Base-by-base conservation (phyloP, 2,888 invertebrate species). In the Cantharis lateralis region DNA sequence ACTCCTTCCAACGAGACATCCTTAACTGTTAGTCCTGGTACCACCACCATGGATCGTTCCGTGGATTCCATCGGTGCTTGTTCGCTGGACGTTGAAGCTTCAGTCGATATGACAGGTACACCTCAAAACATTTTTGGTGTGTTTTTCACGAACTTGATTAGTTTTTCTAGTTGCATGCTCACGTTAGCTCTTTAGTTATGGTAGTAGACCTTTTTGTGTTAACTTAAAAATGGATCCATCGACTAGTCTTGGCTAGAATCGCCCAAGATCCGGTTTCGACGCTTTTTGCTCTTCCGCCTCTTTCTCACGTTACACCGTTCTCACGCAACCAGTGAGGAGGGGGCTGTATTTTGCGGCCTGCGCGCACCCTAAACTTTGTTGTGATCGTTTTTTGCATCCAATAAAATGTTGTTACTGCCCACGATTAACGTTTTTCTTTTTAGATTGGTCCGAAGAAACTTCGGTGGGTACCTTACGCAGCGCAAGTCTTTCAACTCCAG, bases 61-160 rank as follows among this genome's bases (percentile, higher is more conserved):
- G 91, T 94, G 89, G 96, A 96, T 88, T 95, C 95, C 75, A 95
- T 95, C 85, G 95, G 95, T 84, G 94, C 94, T 89, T 96, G 95
- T 89, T 95, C 95, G 82, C 90, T 96, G 85, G 95, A 96, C 88
- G 94, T 95, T 88, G 95, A 96, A 86, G 93, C 93, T 85, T 89
- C 93, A 85, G 92, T 92, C 78, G 93, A 93, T 85, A 91, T 93
- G 85, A 92, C 93, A 93, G 93, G 93, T 93, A 93, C 93, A 48
- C 48, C 48, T 48, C 48, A 16, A 66, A 66, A 20, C 20, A 20
- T 66, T 9, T 20, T 66, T 66, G 64, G 64, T 66, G 64, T 66
- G 20, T 66, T 18, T 64, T 66, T 66, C 20, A 20, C 64, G 15
- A 10, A 66, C 64, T 66, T 48, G 48, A 48, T n/a, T 48, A 48